Evolutionary conservation across 2,797 vertebrate genomes (phyloP).

Genomic region (Rhodeus uyekii): DNA sequence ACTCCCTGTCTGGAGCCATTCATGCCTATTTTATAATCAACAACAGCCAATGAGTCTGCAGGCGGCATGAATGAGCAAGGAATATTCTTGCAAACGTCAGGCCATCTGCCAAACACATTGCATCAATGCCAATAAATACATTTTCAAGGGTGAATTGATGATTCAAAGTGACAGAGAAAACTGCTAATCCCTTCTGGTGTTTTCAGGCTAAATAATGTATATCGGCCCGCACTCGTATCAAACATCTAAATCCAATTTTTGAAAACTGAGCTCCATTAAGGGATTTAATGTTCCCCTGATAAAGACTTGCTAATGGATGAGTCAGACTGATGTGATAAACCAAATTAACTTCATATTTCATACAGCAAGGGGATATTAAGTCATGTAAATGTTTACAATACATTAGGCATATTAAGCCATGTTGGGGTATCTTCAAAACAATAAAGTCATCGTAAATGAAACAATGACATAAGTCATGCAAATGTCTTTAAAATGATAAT

Average conservation of each 20-base stretch:
- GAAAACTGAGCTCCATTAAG: neutral
- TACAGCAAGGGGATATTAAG: neutral
- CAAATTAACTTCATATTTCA: slow-evolving; percentile 10
- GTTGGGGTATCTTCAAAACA: neutral
- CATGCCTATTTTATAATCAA: slow-evolving; percentile 49
- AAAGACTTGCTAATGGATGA: slow-evolving; percentile 23
- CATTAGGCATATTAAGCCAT: neutral
- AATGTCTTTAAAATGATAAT: neutral
- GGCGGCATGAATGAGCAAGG: neutral
- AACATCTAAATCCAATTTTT: neutral
- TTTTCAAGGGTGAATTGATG: neutral
- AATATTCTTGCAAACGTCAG: slow-evolving; percentile 49
- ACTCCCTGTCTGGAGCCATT: slow-evolving; percentile 58
- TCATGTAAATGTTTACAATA: neutral
- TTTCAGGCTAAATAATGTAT: slow-evolving; percentile 1
- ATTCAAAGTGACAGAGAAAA: neutral
- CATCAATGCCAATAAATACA: neutral
- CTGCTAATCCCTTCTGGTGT: neutral
- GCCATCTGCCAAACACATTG: slow-evolving; percentile 32
- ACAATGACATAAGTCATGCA: neutral
- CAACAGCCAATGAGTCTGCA: slow-evolving; percentile 46
- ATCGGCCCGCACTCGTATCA: neutral
- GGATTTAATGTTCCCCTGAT: slow-evolving; percentile 5
- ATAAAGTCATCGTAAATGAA: neutral
- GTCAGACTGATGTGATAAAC: neutral